Evolutionary conservation across 2,113 vertebrate species (phyloP).

Genomic region (Xerus inauris): DNA sequence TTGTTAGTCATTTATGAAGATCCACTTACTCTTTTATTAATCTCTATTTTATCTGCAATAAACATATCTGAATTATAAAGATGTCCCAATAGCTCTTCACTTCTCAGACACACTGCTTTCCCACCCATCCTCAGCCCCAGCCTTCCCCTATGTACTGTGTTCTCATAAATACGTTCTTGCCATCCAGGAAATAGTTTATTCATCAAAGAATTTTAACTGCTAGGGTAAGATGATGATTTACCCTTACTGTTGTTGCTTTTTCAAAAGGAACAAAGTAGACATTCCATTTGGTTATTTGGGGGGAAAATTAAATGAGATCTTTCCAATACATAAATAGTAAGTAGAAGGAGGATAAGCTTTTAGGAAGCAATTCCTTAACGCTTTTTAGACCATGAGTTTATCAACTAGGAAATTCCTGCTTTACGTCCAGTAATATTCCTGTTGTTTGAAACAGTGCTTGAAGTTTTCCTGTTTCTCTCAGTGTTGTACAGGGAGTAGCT

Average conservation of each 20-base stretch:
- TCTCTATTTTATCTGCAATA: not conserved
- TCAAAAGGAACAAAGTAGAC: not conserved
- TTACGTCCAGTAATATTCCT: not conserved
- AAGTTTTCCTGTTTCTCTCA: not conserved
- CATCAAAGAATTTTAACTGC: slow-evolving; percentile 12
- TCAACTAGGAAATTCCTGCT: not conserved
- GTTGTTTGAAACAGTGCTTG: not conserved
- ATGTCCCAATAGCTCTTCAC: not conserved
- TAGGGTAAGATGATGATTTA: not conserved
- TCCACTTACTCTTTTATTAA: not conserved
- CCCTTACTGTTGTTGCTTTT: not conserved
- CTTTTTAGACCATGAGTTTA: not conserved
- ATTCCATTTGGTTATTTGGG: slow-evolving; percentile 1
- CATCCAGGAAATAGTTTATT: slow-evolving; percentile 8
- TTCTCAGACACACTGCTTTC: not conserved
- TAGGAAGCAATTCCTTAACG: not conserved
- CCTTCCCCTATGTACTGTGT: not conserved
- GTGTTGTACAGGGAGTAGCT: not conserved
- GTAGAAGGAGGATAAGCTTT: not conserved
- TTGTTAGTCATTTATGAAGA: slow-evolving; percentile 18
- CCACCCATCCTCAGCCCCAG: not conserved
- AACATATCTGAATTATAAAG: slow-evolving; percentile 14
- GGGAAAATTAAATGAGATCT: not conserved
- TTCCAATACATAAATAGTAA: not conserved
- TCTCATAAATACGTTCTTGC: not conserved